These are phyloP conservation scores for Sitta europaea DNA, from an alignment of 2,113 vertebrate genomes.

Conservation along the genomic window DNA sequence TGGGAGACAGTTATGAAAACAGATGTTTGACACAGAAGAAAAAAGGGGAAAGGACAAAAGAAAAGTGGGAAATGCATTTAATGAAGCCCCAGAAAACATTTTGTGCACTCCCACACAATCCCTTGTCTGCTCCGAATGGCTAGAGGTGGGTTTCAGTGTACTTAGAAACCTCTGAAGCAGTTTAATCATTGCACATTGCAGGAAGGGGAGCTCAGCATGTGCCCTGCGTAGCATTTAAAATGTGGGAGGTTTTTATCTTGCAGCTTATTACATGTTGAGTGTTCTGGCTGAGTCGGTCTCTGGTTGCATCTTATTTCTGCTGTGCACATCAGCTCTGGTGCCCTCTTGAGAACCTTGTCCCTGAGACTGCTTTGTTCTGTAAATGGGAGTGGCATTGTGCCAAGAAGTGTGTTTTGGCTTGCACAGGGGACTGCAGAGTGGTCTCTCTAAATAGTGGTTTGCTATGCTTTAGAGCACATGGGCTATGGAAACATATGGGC, in stretches of 20 bases:
- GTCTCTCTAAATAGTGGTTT: not conserved
- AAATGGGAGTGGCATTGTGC: not conserved
- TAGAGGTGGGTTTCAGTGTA: not conserved
- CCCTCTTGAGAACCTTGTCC: not conserved
- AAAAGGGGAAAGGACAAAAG: not conserved
- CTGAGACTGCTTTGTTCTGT: not conserved
- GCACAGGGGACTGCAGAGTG: not conserved
- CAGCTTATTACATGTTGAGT: not conserved
- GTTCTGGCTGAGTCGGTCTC: not conserved
- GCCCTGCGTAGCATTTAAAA: not conserved
- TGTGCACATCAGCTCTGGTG: not conserved
- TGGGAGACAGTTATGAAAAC: not conserved
- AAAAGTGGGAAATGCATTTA: not conserved
- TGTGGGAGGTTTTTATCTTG: not conserved
- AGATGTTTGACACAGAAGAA: not conserved
- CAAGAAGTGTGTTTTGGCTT: not conserved
- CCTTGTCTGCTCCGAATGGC: not conserved
- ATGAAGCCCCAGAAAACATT: not conserved
- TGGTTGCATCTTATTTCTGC: not conserved
- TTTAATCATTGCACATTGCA: not conserved
- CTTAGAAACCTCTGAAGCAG: not conserved
- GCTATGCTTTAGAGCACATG: not conserved
- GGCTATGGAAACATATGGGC: not conserved
- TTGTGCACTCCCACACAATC: not conserved
- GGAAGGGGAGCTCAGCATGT: not conserved